A percentile compares a stretch with the other conserved stretches of the same genome.
phyloP scores from a whole-genome alignment of 2,888 invertebrate species.

The Deilephila porcellus region DNA sequence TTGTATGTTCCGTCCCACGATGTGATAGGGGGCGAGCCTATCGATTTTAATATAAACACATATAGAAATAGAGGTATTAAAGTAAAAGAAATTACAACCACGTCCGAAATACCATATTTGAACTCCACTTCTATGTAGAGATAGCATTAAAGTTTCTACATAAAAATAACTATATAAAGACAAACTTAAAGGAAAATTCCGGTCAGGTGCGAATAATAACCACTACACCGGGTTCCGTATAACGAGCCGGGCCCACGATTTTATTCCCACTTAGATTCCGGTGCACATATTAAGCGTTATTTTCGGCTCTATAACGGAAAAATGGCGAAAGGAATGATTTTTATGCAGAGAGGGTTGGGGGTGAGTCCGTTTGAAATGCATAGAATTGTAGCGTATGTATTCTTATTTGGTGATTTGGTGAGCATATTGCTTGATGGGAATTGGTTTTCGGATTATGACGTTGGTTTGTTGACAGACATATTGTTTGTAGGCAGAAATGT shows the following conservation, averaged over 20 bases:
- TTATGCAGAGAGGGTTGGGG: neutral
- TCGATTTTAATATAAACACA: too few species aligned
- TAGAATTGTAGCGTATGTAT: neutral
- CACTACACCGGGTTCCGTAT: constrained; percentile 41
- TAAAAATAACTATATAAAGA: neutral
- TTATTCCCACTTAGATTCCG: constrained; percentile 29
- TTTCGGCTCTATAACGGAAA: neutral
- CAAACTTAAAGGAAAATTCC: constrained; percentile 36
- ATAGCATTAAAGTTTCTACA: neutral
- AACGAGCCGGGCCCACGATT: constrained; percentile 29
- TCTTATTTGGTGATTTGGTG: neutral
- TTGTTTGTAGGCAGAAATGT: too few species aligned
- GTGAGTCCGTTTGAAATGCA: constrained; percentile 12
- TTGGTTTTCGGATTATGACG: neutral
- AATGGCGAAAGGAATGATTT: constrained; percentile 9
- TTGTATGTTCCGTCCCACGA: too few species aligned
- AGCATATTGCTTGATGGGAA: neutral
- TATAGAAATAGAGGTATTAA: too few species aligned
- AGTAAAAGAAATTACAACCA: too few species aligned
- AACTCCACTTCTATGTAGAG: neutral
- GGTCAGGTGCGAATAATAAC: constrained; percentile 48
- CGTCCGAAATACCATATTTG: too few species aligned
- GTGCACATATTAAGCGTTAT: constrained; percentile 31
- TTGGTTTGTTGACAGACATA: neutral
- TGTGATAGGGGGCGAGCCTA: too few species aligned